These are phyloP conservation scores for Acanthopleura granulata DNA, from an alignment of 2,888 invertebrate genomes.

Conservation along the genomic window DNA sequence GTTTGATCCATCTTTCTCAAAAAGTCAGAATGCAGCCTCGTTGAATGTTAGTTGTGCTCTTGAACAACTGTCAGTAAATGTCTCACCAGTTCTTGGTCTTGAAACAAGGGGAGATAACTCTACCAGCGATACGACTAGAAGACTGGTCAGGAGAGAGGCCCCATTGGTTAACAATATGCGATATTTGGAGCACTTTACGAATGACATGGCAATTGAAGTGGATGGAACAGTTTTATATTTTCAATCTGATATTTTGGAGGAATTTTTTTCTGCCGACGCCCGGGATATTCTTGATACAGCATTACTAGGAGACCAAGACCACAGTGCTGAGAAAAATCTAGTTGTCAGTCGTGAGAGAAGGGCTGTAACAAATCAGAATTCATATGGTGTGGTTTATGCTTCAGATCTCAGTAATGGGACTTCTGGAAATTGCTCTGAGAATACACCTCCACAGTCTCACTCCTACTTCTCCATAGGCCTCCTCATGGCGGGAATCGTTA, in stretches of 20 bases:
- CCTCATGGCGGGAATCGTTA: slow-evolving; percentile 61
- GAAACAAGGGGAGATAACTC: not conserved
- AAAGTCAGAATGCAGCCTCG: not conserved
- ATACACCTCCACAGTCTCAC: not conserved
- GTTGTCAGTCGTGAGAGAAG: not conserved
- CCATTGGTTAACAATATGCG: no score
- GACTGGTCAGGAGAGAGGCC: not conserved
- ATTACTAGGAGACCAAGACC: not conserved
- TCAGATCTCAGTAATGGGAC: not conserved
- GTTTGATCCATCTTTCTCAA: slow-evolving; percentile 58
- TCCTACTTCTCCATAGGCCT: slow-evolving; percentile 56
- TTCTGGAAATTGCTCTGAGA: not conserved
- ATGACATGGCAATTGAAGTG: not conserved
- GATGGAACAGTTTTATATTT: not conserved
- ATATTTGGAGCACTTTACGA: not conserved
- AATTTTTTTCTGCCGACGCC: not conserved
- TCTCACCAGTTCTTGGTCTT: not conserved
- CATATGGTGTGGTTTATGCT: not conserved
- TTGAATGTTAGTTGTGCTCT: not conserved
- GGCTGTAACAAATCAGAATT: not conserved
- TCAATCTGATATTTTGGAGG: not conserved
- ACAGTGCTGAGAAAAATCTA: not conserved
- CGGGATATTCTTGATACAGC: not conserved
- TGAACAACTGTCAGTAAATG: not conserved
- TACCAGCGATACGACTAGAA: not conserved